These are phyloP conservation scores for Eidolon dupreanum DNA, from an alignment of 2,797 vertebrate genomes.

Conservation along the genomic window DNA sequence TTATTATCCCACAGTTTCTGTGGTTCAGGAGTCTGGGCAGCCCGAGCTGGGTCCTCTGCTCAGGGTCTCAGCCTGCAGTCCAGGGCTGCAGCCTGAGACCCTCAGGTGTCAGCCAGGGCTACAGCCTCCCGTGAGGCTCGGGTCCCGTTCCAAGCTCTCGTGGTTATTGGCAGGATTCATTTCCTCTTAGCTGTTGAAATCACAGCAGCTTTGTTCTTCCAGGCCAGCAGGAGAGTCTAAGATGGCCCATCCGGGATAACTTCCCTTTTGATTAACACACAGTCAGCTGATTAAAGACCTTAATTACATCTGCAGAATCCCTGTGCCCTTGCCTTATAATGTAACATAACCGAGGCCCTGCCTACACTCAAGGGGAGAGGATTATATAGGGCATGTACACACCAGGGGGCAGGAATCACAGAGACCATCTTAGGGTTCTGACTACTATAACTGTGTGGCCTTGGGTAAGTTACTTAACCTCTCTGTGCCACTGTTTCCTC, in stretches of 20 bases:
- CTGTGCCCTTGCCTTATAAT: neutral
- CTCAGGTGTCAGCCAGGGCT: neutral
- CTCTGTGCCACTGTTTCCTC: neutral
- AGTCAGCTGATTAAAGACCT: neutral
- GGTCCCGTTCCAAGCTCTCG: neutral
- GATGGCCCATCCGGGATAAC: neutral
- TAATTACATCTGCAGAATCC: neutral
- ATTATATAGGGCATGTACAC: neutral
- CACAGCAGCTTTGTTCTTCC: neutral
- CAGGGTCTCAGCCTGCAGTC: neutral
- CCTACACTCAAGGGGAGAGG: neutral
- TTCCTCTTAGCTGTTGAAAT: neutral
- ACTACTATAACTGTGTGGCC: neutral
- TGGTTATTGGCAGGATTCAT: neutral
- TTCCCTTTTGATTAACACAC: neutral
- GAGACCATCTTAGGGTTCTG: neutral
- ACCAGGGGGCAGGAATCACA: neutral
- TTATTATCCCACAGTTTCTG: neutral
- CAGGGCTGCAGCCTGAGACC: too few relatives aligned
- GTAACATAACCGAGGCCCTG: neutral
- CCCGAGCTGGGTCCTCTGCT: neutral
- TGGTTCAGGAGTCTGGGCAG: neutral
- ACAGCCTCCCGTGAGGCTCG: neutral
- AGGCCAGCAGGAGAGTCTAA: neutral
- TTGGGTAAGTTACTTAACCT: neutral